Evolutionary conservation across 1,140 invertebrate species (phyloP).

Genomic region (Colletes latitarsis): DNA sequence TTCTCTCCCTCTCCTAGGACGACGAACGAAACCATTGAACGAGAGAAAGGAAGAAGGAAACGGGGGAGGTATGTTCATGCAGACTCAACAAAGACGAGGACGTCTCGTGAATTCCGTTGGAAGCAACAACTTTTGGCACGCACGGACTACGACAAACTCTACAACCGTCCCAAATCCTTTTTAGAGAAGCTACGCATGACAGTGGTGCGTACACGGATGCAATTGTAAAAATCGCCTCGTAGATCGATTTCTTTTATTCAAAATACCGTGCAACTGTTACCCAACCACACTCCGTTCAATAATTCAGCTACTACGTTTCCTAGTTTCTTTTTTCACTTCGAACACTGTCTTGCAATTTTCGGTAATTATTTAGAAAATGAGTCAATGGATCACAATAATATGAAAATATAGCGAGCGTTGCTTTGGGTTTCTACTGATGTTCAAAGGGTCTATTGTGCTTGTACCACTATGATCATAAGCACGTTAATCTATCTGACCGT

Average conservation of each 20-base stretch:
- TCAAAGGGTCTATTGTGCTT: too few relatives aligned
- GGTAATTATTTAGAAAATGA: too few relatives aligned
- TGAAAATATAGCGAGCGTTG: too few relatives aligned
- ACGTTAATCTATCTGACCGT: too few relatives aligned
- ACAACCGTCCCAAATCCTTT: slow-evolving; percentile 64
- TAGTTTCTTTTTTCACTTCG: neutral
- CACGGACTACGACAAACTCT: slow-evolving; percentile 62
- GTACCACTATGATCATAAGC: too few relatives aligned
- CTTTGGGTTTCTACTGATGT: too few relatives aligned
- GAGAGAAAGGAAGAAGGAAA: neutral
- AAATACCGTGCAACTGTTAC: slow-evolving; percentile 32
- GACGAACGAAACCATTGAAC: slow-evolving; percentile 6
- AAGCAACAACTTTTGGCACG: slow-evolving; percentile 52
- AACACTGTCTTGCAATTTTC: neutral
- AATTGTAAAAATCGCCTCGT: slow-evolving; percentile 5
- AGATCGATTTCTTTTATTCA: slow-evolving; percentile 3
- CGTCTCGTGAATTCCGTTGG: slow-evolving; percentile 6
- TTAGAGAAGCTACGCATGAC: slow-evolving; percentile 45
- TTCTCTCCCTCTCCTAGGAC: slow-evolving; percentile 91
- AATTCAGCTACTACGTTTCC: neutral
- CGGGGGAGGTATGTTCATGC: slow-evolving; percentile 14
- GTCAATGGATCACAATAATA: too few relatives aligned
- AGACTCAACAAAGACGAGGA: neutral
- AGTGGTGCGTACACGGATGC: slow-evolving; percentile 49
- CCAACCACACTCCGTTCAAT: slow-evolving; percentile 10